These are phyloP conservation scores for Apoda limacodes DNA, from an alignment of 2,888 invertebrate genomes.

Conservation along the genomic window DNA sequence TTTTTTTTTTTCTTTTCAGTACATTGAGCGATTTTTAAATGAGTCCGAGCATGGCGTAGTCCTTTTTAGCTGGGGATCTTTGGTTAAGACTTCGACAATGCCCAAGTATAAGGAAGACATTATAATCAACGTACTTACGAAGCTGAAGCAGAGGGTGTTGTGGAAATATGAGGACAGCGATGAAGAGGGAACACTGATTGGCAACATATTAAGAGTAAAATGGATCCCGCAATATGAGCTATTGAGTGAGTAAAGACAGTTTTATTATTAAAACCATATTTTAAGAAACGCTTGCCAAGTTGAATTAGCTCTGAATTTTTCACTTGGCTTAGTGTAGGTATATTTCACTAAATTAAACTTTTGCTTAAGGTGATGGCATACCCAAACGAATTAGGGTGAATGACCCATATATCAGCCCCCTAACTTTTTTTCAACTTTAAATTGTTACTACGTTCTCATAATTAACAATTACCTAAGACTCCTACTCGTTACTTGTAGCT, in stretches of 20 bases:
- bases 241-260: conserved; percentile 70
- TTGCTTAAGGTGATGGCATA: no score
- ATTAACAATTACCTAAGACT: no score
- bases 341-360: no score
- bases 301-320: conserved; percentile 2
- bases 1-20: no score
- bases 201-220: conserved; percentile 69
- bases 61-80: conserved; percentile 83
- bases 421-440: no score
- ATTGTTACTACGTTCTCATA: no score
- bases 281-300: neutral
- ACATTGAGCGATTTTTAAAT: conserved; percentile 74
- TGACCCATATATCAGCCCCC: no score
- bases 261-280: neutral
- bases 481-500: no score
- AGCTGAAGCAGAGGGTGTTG: conserved; percentile 76
- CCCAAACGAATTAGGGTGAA: no score
- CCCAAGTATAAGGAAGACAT: conserved; percentile 70
- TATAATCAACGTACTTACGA: conserved; percentile 73
- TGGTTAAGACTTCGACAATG: conserved; percentile 76
- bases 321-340: conserved; percentile 1
- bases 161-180: conserved; percentile 81
- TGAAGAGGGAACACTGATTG: conserved; percentile 43
- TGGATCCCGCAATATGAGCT: conserved; percentile 82
- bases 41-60: conserved; percentile 77